phyloP scores from a whole-genome alignment of 2,113 vertebrate genomes.

The Crypturellus undulatus region DNA sequence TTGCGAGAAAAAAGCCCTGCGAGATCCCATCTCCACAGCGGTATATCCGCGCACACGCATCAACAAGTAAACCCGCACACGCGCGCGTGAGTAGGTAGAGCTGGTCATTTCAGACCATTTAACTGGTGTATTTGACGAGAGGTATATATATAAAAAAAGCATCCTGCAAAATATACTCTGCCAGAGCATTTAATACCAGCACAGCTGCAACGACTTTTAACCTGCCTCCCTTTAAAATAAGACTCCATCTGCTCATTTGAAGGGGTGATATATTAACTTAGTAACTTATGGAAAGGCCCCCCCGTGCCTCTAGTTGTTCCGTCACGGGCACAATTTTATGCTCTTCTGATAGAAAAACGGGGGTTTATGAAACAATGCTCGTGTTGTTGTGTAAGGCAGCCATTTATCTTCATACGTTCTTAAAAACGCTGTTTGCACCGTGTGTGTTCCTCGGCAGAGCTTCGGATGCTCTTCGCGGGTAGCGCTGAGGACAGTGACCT shows the following conservation, averaged over 20 bases:
- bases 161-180: neutral
- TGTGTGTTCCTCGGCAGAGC: neutral
- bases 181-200: neutral
- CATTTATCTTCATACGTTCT: neutral
- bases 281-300: neutral
- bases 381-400: neutral
- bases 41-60: neutral
- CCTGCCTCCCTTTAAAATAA: neutral
- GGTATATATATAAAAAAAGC: too few species aligned
- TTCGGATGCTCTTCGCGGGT: neutral
- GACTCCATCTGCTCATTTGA: constrained; percentile 34
- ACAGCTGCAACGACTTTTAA: constrained; percentile 10
- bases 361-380: neutral
- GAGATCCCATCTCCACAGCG: neutral
- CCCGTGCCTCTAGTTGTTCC: neutral
- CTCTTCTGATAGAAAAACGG: neutral
- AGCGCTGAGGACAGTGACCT: constrained; percentile 40
- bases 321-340: neutral
- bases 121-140: neutral
- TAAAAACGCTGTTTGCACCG: neutral
- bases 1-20: neutral
- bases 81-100: neutral
- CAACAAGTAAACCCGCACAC: neutral
- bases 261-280: constrained; percentile 40
- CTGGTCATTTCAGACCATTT: neutral